Base-by-base conservation (phyloP, 2,888 invertebrate genomes). In the Arenicola marina region DNA sequence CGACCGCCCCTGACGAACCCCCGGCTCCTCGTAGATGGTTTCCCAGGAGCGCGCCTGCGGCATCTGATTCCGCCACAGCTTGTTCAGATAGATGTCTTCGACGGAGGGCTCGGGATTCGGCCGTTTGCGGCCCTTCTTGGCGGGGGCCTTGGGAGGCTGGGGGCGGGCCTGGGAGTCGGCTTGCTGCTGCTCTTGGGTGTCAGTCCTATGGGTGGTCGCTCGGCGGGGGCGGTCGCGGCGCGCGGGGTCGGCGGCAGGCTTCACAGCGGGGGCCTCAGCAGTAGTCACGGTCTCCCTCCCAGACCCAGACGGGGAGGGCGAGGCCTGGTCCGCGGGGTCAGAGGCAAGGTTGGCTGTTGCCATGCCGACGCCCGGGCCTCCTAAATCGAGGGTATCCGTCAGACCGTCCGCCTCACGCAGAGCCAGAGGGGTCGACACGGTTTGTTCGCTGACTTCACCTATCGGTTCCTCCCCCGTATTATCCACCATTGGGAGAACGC, bases 51-150 rank as follows among this genome's bases (percentile, higher is more conserved):
- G 46, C 15, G 58, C 59, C 44, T 61, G 53, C 15, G 68, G 68
- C 66, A 68, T 68, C 60, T 68, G 68, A 24, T 32, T 38, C 21
- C 57, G 44, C 68, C 68, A 68, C 2, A 68, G 62, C 28, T 58
- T 58, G 43, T 68, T 68, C 11, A 31, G 34, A 46, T 68, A 68
- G 38, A 68, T 58, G 31, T 68, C 66, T 44, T 66, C 66, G 11
- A 66, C 24, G 18, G 56, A 28, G 15, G 58, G 51, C 33, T 58
- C 58, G 15, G 58, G 51, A 26, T 58, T 53, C 11, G 11, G 11
- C 18, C 18, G 11, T 18, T 38, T 38, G 11, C 18, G 11, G 38
- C 38, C 38, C 38, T 18, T 11, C 38, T 38, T 38, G n/a, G n/a
- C n/a, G n/a, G n/a, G n/a, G n/a, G n/a, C n/a, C n/a, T n/a, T n/a